Percentiles rank a stretch among this genome's conserved stretches.
Conservation (phyloP, 2,797 vertebrate species). For the Syngnathus rostellatus region DNA sequence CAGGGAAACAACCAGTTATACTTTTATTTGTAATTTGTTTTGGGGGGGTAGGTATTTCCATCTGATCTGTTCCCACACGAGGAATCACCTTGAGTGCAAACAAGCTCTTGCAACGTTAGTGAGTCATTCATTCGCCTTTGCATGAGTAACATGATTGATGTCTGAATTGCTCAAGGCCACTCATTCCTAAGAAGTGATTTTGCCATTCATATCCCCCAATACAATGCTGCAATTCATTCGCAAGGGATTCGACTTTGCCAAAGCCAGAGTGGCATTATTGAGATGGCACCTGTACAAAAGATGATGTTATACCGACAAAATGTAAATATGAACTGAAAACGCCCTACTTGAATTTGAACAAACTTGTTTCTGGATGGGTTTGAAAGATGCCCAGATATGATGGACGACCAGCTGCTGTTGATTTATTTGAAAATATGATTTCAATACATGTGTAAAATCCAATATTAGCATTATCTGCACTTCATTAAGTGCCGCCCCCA, state of each 20-base stretch:
- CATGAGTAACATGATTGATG: constrained; percentile 43
- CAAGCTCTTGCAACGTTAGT: constrained; percentile 40
- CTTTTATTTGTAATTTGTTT: background rate
- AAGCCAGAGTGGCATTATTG: constrained; percentile 40
- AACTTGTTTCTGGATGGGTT: constrained; percentile 22
- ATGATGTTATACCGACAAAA: constrained; percentile 44
- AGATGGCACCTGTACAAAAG: constrained; percentile 38
- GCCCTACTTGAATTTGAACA: constrained; percentile 24
- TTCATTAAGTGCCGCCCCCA: background rate
- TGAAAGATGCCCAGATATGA: background rate
- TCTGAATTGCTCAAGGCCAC: constrained; percentile 61
- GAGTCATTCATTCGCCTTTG: constrained; percentile 48
- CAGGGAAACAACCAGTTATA: constrained; percentile 10
- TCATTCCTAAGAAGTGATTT: constrained; percentile 64
- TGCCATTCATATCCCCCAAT: constrained; percentile 44
- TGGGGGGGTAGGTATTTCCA: constrained; percentile 17
- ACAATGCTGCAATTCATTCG: constrained; percentile 60
- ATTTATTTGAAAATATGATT: background rate
- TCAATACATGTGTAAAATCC: background rate
- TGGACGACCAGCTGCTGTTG: background rate
- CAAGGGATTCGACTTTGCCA: constrained; percentile 28
- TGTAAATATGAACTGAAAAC: constrained; percentile 34
- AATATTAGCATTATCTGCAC: background rate
- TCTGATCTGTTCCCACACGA: constrained; percentile 23
- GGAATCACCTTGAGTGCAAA: constrained; percentile 36